phyloP scores from a whole-genome alignment of 2,113 vertebrate species.

The Mionectes macconnelli region DNA sequence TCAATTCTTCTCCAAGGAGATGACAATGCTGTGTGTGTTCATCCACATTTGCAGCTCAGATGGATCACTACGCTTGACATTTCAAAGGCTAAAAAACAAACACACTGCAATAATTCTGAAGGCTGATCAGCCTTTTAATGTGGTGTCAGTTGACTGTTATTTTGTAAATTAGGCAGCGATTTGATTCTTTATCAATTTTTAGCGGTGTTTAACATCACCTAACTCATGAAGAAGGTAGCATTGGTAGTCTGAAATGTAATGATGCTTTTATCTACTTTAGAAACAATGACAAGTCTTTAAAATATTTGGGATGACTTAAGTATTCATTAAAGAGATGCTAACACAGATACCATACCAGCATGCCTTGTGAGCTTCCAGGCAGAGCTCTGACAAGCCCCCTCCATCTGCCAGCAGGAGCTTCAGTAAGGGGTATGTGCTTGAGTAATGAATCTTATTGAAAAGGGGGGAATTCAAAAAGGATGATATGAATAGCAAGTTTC shows the following conservation, averaged over 20 bases:
- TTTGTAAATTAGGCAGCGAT: constrained; percentile 66
- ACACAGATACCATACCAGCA: not conserved
- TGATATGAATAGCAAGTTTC: not conserved
- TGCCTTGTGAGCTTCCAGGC: not conserved
- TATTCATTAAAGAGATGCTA: constrained; percentile 40
- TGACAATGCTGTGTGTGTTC: constrained; percentile 52
- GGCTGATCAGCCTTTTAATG: constrained; percentile 73
- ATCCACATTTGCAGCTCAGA: constrained; percentile 45
- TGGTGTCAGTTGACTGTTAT: constrained; percentile 59
- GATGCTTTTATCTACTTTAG: constrained; percentile 60
- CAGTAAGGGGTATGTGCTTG: not conserved
- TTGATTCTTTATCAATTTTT: constrained; percentile 72
- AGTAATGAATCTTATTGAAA: not conserved
- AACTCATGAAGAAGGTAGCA: constrained; percentile 40
- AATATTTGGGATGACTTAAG: constrained; percentile 44
- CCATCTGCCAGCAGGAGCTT: not conserved
- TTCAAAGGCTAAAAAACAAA: constrained; percentile 76
- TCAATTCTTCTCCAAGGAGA: constrained; percentile 10
- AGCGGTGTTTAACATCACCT: constrained; percentile 64
- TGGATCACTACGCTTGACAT: constrained; percentile 66
- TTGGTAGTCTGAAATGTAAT: constrained; percentile 24
- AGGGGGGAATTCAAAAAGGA: not conserved
- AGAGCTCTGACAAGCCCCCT: not conserved
- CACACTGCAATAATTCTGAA: constrained; percentile 69
- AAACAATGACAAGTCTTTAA: constrained; percentile 62